Conservation (phyloP, 2,888 invertebrate species). For the Callyntrura sp. region DNA sequence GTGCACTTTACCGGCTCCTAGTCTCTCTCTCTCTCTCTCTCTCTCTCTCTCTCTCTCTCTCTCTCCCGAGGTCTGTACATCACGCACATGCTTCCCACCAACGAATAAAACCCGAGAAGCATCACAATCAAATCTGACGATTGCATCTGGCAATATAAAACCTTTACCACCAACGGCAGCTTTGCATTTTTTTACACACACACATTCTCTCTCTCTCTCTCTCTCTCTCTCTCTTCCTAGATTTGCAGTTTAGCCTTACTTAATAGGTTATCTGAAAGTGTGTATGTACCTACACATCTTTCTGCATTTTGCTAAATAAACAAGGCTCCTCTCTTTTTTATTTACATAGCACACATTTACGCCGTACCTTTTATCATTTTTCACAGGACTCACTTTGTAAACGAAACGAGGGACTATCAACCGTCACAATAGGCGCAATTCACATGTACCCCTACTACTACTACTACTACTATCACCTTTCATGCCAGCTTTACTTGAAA, state of each 20-base stretch:
- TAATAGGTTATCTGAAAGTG: no score
- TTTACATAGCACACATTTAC: background rate
- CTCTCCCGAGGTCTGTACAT: background rate
- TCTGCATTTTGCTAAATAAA: conserved; percentile 5
- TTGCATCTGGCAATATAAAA: background rate
- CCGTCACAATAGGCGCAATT: background rate
- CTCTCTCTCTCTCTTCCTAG: background rate
- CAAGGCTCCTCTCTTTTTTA: conserved; percentile 7
- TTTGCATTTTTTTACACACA: background rate
- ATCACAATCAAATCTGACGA: background rate
- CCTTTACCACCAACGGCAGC: conserved; percentile 11
- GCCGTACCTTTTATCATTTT: conserved; percentile 3
- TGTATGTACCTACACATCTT: background rate
- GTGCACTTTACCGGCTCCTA: background rate
- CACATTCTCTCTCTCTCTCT: background rate
- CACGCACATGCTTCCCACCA: conserved; percentile 24
- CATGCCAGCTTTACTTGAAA: background rate
- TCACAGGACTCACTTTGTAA: background rate
- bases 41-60: background rate
- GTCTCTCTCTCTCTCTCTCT: background rate
- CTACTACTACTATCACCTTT: conserved; percentile 13
- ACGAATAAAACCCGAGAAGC: background rate
- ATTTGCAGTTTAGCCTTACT: background rate
- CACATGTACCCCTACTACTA: background rate
- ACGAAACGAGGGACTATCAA: background rate